phyloP scores from a whole-genome alignment of 1,140 invertebrate genomes.

The Colletes gigas region DNA sequence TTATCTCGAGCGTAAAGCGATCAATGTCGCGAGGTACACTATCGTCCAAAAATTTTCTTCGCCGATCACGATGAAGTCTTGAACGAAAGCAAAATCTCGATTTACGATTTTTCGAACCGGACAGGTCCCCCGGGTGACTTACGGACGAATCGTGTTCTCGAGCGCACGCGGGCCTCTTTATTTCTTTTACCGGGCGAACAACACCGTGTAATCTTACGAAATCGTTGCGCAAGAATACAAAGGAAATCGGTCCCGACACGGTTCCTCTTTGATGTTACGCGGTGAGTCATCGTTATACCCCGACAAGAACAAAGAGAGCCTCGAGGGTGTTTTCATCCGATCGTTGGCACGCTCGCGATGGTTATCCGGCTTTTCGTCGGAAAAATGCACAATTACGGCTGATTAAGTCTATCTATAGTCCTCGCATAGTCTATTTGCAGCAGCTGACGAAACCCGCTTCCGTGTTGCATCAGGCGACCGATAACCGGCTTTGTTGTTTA shows the following conservation, averaged over 20 bases:
- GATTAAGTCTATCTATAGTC: constrained; percentile 54
- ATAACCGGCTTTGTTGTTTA: constrained; percentile 64
- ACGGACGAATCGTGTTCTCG: too few relatives aligned
- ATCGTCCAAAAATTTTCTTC: too few relatives aligned
- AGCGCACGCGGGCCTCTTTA: too few relatives aligned
- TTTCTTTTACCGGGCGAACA: too few relatives aligned
- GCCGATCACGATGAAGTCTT: too few relatives aligned
- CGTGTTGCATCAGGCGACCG: constrained; percentile 76
- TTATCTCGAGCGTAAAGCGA: too few relatives aligned
- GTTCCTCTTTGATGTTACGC: neutral
- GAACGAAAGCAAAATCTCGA: too few relatives aligned
- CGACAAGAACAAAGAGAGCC: constrained; percentile 35
- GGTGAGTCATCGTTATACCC: constrained; percentile 31
- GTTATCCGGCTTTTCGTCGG: constrained; percentile 39
- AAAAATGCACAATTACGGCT: constrained; percentile 50
- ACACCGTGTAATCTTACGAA: too few relatives aligned
- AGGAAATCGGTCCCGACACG: neutral
- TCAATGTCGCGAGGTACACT: too few relatives aligned
- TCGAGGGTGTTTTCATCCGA: constrained; percentile 30
- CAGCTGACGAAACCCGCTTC: constrained; percentile 77
- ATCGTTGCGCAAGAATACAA: neutral
- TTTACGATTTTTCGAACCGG: too few relatives aligned
- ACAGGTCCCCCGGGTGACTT: too few relatives aligned
- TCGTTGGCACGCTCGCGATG: constrained; percentile 33
- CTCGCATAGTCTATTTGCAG: constrained; percentile 53